Base-by-base conservation (phyloP, 2,888 invertebrate species). In the Acanthosepion esculentum region DNA sequence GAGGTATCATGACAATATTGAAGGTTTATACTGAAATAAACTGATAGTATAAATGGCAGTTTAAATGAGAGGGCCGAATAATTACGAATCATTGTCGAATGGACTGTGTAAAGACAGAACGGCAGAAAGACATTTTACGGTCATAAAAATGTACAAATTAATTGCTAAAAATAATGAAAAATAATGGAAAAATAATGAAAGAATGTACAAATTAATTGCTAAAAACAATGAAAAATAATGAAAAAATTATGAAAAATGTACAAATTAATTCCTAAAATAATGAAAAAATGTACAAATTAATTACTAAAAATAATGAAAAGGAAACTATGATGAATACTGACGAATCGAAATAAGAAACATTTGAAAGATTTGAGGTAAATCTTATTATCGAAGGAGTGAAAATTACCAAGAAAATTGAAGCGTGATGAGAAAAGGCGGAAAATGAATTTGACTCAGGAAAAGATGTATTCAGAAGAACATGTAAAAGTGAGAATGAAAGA, bases 121-220 rank as follows among this genome's bases (percentile, higher is more conserved):
- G 78, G n/a, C 78, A 78, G 12, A n/a, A 78, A 78, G n/a, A 78
- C 78, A 78, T 78, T 78, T 33, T n/a, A n/a, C 18, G 33, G 15
- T 33, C 78, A 78, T 78, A 78, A 78, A 78, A 78, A n/a, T 78
- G n/a, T 33, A 78, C n/a, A 78, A n/a, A 78, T n/a, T 78, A 78
- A 78, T 33, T 18, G 78, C 78, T 15, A 12, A 4, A 78, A 78
- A 78, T 8, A 41, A 41, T 41, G 1, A 41, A 41, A 41, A 41
- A 41, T 41, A 41, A 41, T 41, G 41, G 3, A 41, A 41, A 41
- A n/a, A n/a, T n/a, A n/a, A n/a, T n/a, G n/a, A n/a, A n/a, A n/a
- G n/a, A 2, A 41, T 41, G 41, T 41, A 41, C 41, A 41, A 41
- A 41, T 2, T 41, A 41, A 41, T 41, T 41, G 3, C 41, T 41